Base-by-base conservation (phyloP, 2,888 invertebrate species). In the Nymphalis urticae region DNA sequence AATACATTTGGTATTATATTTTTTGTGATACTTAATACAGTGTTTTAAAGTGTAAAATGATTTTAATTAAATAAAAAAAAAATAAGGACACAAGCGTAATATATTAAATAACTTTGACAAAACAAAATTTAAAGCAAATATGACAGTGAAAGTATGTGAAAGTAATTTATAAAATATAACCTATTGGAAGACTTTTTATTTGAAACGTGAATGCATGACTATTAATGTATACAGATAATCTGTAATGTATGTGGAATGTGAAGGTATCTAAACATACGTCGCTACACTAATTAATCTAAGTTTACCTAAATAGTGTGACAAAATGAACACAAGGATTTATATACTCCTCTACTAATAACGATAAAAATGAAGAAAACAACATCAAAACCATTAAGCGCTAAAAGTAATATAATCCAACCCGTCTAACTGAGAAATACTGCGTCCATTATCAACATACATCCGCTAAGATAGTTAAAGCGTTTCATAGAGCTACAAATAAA, bases 401-500 rank as follows among this genome's bases (percentile, higher is more conserved):
- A 87, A 85, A 82, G 80, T 73, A 85, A 78, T 80, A 80, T 81
- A 84, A 81, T 83, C 81, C 77, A 84, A 89, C 88, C 89, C 87
- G 87, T 87, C 83, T 84, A 81, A 78, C 77, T 80, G 80, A 81
- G 78, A 84, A 89, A 88, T 89, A 88, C 86, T 87, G 89, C 80
- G 75, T 79, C 75, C 73, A 76, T 75, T 73, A 76, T 83, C 80
- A 86, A 84, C 84, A 76, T 81, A 82, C 80, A 82, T 78, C 75
- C 82, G 80, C 80, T 86, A 84, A 71, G 75, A 82, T 84, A 86
- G 78, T 89, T 87, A 87, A 90, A 91, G 90, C 90, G 82, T 85
- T 80, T 80, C 79, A 86, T 91, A 89, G 90, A 91, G 91, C 92
- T 92, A 92, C 85, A 89, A 92, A 92, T 92, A 91, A 92, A 92